Evolutionary conservation across 2,113 vertebrate genomes (phyloP).

Genomic region (Vimba vimba): DNA sequence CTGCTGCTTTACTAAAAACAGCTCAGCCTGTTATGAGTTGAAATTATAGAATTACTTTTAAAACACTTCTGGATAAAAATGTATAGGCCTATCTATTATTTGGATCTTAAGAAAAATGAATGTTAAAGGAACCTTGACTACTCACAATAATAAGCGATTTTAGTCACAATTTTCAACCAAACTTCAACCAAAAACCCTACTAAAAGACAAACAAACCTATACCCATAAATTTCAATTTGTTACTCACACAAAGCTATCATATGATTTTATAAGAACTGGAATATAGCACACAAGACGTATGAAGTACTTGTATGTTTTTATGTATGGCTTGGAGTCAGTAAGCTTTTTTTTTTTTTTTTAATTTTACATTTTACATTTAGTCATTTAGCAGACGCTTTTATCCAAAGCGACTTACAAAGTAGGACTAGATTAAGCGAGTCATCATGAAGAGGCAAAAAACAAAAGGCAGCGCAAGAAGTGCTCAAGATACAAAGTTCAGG

Average conservation of each 20-base stretch:
- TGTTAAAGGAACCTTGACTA: neutral
- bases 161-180: neutral
- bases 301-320: neutral
- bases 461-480: no score
- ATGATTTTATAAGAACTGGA: neutral
- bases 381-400: no score
- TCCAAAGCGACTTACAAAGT: no score
- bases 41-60: no score
- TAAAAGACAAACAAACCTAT: neutral
- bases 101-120: neutral
- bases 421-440: no score
- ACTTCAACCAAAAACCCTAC: neutral
- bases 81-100: neutral
- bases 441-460: no score
- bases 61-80: neutral
- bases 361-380: no score
- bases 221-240: neutral
- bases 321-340: no score
- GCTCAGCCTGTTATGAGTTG: no score
- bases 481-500: no score
- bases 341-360: no score
- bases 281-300: neutral
- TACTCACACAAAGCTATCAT: neutral
- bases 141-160: neutral
- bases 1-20: neutral